Percentiles rank a stretch among this genome's conserved stretches.
Conservation (phyloP, 2,113 vertebrate species). For the Notothenia coriiceps region DNA sequence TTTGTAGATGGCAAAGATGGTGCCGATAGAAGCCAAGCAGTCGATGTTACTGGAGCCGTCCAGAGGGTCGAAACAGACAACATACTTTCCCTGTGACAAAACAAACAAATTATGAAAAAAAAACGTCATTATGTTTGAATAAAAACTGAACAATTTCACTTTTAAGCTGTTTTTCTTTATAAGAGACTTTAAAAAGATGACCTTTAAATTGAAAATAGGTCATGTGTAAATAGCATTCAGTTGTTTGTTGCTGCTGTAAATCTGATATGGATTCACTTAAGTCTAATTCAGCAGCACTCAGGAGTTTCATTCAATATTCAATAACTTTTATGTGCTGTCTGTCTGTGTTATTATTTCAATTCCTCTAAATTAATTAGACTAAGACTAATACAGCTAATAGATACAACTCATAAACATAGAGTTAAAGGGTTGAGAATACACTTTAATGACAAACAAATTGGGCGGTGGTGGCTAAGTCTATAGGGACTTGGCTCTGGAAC, state of each 20-base stretch:
- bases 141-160: neutral
- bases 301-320: neutral
- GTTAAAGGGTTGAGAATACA: neutral
- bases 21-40: constrained; percentile 96
- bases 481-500: no score
- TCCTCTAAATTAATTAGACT: neutral
- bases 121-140: neutral
- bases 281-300: neutral
- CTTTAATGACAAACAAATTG: neutral
- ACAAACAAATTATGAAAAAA: neutral
- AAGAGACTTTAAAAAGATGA: no score
- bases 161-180: neutral
- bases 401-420: neutral
- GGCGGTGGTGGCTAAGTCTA: no score
- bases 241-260: neutral
- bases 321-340: neutral
- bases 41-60: constrained; percentile 99
- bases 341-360: neutral
- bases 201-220: neutral
- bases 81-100: constrained; percentile 91
- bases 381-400: neutral
- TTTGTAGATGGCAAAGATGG: constrained; percentile 97
- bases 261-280: neutral
- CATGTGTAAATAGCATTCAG: neutral
- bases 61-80: constrained; percentile 97